Base-by-base conservation (phyloP, 2,797 vertebrate genomes). In the Hemibagrus guttatus region DNA sequence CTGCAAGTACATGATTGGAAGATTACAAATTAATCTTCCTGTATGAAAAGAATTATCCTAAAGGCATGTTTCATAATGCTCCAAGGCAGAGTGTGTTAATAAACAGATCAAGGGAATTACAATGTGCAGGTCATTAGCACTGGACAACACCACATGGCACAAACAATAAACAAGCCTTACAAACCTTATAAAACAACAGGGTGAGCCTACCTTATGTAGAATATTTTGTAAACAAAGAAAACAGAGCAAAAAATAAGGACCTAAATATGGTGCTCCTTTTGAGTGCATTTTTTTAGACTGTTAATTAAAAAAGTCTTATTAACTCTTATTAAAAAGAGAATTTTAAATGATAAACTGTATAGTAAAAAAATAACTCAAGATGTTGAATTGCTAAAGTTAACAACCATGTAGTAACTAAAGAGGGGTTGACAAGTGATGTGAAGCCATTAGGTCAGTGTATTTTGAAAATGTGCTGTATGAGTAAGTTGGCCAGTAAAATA, bases 91-190 rank as follows among this genome's bases (percentile, higher is more conserved):
- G 17, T 56, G 28, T 46, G 75, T 68, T 83, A 56, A 87, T 7
- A n/a, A 14, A 35, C 21, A 56, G 13, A 11, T 58, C 13, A 39
- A 46, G 35, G 52, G 2, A 69, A 84, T 49, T 14, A 63, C n/a
- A 66, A 1, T 26, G 42, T 56, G 23, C 6, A 23, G 42, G 4
- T 61, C 76, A 42, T 76, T 56, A 58, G 79, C 23, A 28, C 46
- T 83, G 28, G 17, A 68, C 28, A 63, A 84, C 61, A 79, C 6
- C 23, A 28, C 21, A 66, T 23, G 54, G 46, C 26, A 66, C n/a
- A 74, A 56, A 39, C 59, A 86, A 74, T 35, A 58, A 56, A 23
- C 12, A 61, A 79, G 66, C 28, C n/a, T 88, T 84, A 63, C 13
- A 52, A 87, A 74, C 49, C 16, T 23, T 64, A 23, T 14, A 35